Base-by-base conservation (phyloP, 2,113 vertebrate genomes). In the Sporophila hypoxantha region DNA sequence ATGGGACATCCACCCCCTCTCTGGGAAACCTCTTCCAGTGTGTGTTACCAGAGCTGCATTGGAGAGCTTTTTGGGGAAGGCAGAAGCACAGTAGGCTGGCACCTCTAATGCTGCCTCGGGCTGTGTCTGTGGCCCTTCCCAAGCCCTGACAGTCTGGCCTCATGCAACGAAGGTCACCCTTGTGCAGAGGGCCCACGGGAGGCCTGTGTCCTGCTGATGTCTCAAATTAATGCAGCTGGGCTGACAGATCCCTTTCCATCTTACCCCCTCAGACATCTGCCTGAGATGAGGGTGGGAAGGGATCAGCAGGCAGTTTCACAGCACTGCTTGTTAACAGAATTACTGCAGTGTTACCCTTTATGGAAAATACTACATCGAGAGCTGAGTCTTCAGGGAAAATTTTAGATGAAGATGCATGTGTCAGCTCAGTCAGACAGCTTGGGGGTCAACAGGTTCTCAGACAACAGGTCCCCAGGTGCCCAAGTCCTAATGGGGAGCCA, bases 371-470 rank as follows among this genome's bases (percentile, higher is more conserved):
- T 84, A 32, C 82, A 92, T 73, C 4, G 6, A 89, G 56, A 68
- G 20, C 64, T 67, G n/a, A 93, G 75, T 80, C 91, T 95, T 93
- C 44, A 76, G 94, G 85, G 93, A 69, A 94, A 76, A 91, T 1
- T 2, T 65, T 76, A 89, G 74, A 93, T 79, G 80, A 85, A 93
- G 85, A 91, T 91, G 70, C 91, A 86, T 89, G 52, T 78, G 76
- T 91, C 79, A 76, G 55, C 46, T 65, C 55, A 78, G 55, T 71
- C 59, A 81, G 91, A 76, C 70, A 91, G 55, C 50, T 39, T 76
- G 62, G 47, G 56, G 87, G 88, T 95, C 89, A 92, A 78, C 82
- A 92, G 89, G 87, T 93, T 94, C 93, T 82, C 93, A 95, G 91
- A 85, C 93, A 89, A 55, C 66, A 93, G 30, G 67, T 94, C 77